Conservation (phyloP, 2,888 invertebrate species). For the Agyllia agylla region DNA sequence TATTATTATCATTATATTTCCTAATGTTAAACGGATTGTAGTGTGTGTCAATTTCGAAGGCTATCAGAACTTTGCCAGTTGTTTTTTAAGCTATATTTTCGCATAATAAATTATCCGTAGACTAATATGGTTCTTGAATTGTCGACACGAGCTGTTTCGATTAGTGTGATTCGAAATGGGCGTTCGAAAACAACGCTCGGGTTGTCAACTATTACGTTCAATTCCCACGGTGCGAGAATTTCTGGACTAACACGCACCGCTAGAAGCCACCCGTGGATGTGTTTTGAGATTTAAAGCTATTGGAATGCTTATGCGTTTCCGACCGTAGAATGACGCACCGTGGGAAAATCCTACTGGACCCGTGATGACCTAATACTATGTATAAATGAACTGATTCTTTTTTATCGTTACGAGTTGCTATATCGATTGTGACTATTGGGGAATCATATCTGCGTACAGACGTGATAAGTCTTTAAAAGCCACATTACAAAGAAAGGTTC, state of each 20-base stretch:
- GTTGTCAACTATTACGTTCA: neutral
- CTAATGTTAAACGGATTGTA: conserved; percentile 88
- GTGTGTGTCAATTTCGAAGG: conserved; percentile 89
- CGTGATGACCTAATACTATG: neutral
- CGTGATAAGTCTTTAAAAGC: conserved; percentile 84
- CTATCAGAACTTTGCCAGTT: conserved; percentile 86
- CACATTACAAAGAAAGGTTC: conserved; percentile 85
- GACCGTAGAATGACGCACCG: neutral
- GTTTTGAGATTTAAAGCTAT: neutral
- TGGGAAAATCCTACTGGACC: neutral
- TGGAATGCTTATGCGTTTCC: neutral
- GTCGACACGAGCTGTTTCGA: neutral
- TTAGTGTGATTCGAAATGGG: neutral
- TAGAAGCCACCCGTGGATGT: too few relatives aligned
- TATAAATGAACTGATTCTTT: neutral
- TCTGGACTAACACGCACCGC: neutral
- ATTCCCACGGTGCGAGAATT: neutral
- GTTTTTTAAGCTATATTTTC: conserved; percentile 63
- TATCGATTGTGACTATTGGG: neutral
- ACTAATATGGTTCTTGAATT: conserved; percentile 6
- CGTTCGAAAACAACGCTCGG: neutral
- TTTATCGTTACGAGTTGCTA: conserved; percentile 20
- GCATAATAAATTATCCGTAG: conserved; percentile 19
- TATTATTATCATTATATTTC: conserved; percentile 88
- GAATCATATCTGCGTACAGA: conserved; percentile 79